Evolutionary conservation across 1,140 invertebrate species (phyloP), one percentile per base, ranked within the genome.

Genomic region (Cryptotermes secundus): DNA sequence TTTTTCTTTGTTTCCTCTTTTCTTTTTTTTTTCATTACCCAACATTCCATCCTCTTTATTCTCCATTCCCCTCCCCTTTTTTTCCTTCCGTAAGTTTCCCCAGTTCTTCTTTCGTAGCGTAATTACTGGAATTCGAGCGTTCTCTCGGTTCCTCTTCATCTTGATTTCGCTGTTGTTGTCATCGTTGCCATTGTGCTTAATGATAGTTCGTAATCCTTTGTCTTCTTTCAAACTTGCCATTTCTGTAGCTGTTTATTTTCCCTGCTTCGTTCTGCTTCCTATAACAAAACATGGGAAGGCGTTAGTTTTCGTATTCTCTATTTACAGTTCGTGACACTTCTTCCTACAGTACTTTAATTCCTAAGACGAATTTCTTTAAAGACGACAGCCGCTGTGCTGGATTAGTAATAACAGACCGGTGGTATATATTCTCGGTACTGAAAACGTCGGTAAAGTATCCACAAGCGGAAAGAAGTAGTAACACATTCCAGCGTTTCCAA

Each of bases 221-320:
- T 72, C 59, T 72, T 72, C 59, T 72, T 72, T 72, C n/a, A 72
- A 72, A 72, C 59, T 72, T 72, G 59, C 59, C 59, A 72, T 72
- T 72, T 72, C 59, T 72, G 26, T 31, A 72, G 26, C 31, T 72
- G 59, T 31, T 72, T 72, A 72, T 31, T 31, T 72, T 72, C n/a
- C 26, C 31, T 72, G 31, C 7, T 26, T 26, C 31, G 7, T 72
- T 14, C n/a, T 72, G 59, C 59, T 72, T 72, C 59, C 31, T 31
- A n/a, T n/a, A 2, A n/a, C 59, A 72, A 31, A 10, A 72, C n/a
- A 72, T 14, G 4, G 59, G 26, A 31, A 72, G n/a, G 26, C 59
- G 59, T 72, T 72, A 31, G 59, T n/a, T 72, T 10, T 26, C 26
- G 26, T 72, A 16, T 72, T 31, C 53, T 4, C 3, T 59, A n/a